phyloP scores from a whole-genome alignment of 2,888 invertebrate species.

The Protonemura montana region DNA sequence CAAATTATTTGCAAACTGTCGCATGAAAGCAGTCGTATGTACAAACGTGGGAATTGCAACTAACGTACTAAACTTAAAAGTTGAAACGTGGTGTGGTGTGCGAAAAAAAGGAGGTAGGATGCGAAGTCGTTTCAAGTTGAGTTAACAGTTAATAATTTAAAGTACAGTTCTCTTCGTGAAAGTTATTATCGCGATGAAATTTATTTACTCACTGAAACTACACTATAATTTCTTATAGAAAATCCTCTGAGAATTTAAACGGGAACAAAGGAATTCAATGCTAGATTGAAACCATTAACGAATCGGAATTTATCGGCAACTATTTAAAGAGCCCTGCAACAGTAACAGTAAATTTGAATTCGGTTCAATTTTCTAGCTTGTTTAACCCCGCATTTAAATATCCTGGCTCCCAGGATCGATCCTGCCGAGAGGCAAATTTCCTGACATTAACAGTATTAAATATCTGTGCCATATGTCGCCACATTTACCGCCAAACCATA shows the following conservation, averaged over 20 bases:
- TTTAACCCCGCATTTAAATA: neutral
- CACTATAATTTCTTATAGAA: neutral
- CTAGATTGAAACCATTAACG: neutral
- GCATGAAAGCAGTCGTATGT: neutral
- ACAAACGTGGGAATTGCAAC: slow-evolving; percentile 7
- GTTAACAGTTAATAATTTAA: neutral
- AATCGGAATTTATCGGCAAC: neutral
- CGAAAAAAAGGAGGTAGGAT: neutral
- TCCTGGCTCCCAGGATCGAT: neutral
- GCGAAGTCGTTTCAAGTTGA: neutral
- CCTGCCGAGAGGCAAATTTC: neutral
- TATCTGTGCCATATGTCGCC: neutral
- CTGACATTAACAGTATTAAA: neutral
- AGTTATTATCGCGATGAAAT: neutral
- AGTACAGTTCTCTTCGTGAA: neutral
- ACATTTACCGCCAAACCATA: neutral
- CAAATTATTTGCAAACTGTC: slow-evolving; percentile 12
- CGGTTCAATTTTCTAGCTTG: neutral
- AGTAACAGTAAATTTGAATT: slow-evolving; percentile 5
- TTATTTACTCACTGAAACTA: neutral
- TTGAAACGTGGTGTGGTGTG: neutral
- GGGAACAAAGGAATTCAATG: neutral
- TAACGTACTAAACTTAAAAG: slow-evolving; percentile 5
- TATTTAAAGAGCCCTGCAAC: neutral
- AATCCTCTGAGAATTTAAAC: neutral